Conservation (phyloP, 1,140 invertebrate genomes). For the Cylas formicarius region DNA sequence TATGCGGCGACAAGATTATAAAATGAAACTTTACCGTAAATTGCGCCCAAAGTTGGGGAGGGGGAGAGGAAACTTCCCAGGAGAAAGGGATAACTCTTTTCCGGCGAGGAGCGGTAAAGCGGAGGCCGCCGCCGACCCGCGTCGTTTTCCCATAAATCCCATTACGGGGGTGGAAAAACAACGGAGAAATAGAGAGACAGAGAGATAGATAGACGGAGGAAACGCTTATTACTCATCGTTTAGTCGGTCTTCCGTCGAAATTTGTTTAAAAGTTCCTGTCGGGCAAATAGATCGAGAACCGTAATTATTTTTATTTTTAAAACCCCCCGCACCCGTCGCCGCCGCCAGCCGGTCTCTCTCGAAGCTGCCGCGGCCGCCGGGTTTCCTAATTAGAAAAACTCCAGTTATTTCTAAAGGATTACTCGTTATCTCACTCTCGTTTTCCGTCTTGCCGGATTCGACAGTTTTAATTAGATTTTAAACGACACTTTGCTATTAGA, state of each 20-base stretch:
- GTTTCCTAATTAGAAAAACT: no score
- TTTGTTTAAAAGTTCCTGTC: slow-evolving; percentile 18
- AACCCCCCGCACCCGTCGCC: no score
- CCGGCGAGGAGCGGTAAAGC: not conserved
- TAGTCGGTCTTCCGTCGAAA: slow-evolving; percentile 14
- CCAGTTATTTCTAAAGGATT: no score
- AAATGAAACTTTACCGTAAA: slow-evolving; percentile 8
- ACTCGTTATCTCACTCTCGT: no score
- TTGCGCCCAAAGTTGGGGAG: not conserved
- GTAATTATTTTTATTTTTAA: slow-evolving; percentile 21
- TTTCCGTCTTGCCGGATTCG: no score
- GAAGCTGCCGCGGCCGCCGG: no score
- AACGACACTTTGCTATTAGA: no score
- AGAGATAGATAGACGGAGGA: no score
- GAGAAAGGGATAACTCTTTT: not conserved
- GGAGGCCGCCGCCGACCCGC: not conserved
- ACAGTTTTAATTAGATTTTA: no score
- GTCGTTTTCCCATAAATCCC: slow-evolving; percentile 12
- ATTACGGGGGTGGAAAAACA: slow-evolving; percentile 12
- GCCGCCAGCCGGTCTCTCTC: no score
- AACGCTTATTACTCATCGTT: slow-evolving; percentile 17
- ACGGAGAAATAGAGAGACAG: no score
- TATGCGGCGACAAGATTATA: slow-evolving; percentile 8
- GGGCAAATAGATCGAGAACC: slow-evolving; percentile 18
- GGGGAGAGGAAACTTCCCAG: not conserved